Percentiles rank a stretch among this genome's conserved stretches.
Evolutionary conservation across 2,113 vertebrate species (phyloP).

Genomic region (Coracopsis vasa): DNA sequence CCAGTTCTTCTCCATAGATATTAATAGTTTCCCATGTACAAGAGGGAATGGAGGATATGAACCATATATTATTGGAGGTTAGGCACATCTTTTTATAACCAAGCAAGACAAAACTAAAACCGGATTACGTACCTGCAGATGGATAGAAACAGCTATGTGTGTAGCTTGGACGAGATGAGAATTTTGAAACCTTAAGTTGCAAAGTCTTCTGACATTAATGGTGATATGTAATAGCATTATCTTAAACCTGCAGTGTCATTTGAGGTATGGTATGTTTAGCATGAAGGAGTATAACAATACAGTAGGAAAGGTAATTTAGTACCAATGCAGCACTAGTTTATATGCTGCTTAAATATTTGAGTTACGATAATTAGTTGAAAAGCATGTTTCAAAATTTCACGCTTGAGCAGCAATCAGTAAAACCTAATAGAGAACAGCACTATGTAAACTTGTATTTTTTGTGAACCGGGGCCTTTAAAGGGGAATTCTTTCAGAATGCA

Average conservation of each 20-base stretch:
- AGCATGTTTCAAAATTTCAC: conserved; percentile 33
- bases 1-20: conserved; percentile 66
- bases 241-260: neutral
- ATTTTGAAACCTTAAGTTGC: conserved; percentile 11
- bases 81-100: neutral
- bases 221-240: neutral
- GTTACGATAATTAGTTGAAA: conserved; percentile 9
- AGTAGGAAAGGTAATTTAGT: conserved; percentile 1
- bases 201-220: neutral
- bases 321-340: neutral
- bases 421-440: neutral
- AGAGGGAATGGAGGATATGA: conserved; percentile 53
- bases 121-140: conserved; percentile 2
- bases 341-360: neutral
- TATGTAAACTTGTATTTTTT: neutral
- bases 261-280: neutral
- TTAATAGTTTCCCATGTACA: conserved; percentile 66
- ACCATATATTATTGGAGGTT: conserved; percentile 51
- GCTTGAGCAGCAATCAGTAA: neutral
- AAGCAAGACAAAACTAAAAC: conserved; percentile 23
- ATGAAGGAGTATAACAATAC: neutral
- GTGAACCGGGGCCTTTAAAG: conserved; percentile 5
- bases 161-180: neutral
- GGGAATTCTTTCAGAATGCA: neutral
- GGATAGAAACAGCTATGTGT: neutral